Base-by-base conservation (phyloP, 2,797 vertebrate genomes). In the Balearica regulorum region DNA sequence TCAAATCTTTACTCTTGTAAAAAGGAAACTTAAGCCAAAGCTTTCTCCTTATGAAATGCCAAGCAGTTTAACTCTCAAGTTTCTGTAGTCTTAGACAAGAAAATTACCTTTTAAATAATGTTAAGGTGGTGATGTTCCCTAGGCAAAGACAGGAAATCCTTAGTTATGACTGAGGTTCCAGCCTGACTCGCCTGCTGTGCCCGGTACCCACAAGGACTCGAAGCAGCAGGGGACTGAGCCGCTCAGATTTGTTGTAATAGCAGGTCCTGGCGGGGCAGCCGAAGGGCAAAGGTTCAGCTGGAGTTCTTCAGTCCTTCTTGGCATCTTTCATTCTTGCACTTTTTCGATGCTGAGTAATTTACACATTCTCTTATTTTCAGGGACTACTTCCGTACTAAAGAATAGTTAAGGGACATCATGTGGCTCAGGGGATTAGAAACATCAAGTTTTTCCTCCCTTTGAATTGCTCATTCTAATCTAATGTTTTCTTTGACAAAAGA, bases 1-100 rank as follows among this genome's bases (percentile, higher is more conserved):
- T 96, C 97, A 96, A 97, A 97, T 97, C 95, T 96, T 93, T 96
- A 87, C 79, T 97, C 96, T 94, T 96, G 61, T 96, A 97, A 95
- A 96, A 95, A 86, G 84, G 96, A 96, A 97, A 83, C 93, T 93
- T 90, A 97, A 96, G 93, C 92, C 88, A 94, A 96, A 90, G 84
- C 68, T 93, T 95, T 89, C 88, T 96, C 95, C 95, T 90, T 88
- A 6, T 83, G 95, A 95, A 87, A 51, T 64, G 95, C 96, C 97
- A 96, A 94, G 95, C 94, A 90, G 61, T 95, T 97, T 97, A 93
- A 96, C 97, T 97, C 94, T 90, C 54, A 28, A 91, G 80, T 94
- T 97, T 65, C 81, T 94, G 82, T 54, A 31, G 64, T 44, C 94
- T 82, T 84, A 82, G 94, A 96, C 80, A 93, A 92, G 92, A 93